A percentile compares a stretch with the other conserved stretches of the same genome.
These are phyloP conservation scores for Achatina immaculata DNA, from an alignment of 1,140 invertebrate species.

Conservation along the genomic window DNA sequence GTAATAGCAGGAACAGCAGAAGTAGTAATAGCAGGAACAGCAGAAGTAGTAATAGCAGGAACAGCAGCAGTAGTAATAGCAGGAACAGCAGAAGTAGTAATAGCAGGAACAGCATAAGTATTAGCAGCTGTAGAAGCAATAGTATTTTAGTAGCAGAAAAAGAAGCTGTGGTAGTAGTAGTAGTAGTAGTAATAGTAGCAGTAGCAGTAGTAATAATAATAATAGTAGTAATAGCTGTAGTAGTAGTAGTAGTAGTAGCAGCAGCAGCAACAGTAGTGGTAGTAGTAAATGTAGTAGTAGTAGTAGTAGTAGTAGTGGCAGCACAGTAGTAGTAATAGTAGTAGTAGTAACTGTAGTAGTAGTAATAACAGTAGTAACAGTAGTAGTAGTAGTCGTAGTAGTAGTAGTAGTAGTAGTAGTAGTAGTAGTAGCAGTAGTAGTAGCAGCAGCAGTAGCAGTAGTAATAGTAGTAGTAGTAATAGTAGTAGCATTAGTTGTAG, in stretches of 20 bases:
- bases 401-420: not conserved
- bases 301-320: too few relatives aligned
- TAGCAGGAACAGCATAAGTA: slow-evolving; percentile 17
- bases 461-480: too few relatives aligned
- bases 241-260: slow-evolving; percentile 10
- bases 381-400: slow-evolving; percentile 10
- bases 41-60: slow-evolving; percentile 18
- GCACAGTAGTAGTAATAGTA: too few relatives aligned
- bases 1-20: slow-evolving; percentile 18
- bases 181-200: not conserved
- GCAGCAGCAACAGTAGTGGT: not conserved
- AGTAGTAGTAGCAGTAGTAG: slow-evolving; percentile 20
- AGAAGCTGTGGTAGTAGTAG: too few relatives aligned
- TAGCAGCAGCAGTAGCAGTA: too few relatives aligned
- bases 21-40: not conserved
- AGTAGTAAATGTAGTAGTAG: too few relatives aligned
- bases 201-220: slow-evolving; percentile 3
- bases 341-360: too few relatives aligned
- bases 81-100: not conserved
- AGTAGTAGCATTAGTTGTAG: too few relatives aligned
- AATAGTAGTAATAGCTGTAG: not conserved
- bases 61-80: too few relatives aligned
- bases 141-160: too few relatives aligned
- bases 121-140: slow-evolving; percentile 1
- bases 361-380: not conserved